phyloP scores from a whole-genome alignment of 2,797 vertebrate species.

The Clangula hyemalis region DNA sequence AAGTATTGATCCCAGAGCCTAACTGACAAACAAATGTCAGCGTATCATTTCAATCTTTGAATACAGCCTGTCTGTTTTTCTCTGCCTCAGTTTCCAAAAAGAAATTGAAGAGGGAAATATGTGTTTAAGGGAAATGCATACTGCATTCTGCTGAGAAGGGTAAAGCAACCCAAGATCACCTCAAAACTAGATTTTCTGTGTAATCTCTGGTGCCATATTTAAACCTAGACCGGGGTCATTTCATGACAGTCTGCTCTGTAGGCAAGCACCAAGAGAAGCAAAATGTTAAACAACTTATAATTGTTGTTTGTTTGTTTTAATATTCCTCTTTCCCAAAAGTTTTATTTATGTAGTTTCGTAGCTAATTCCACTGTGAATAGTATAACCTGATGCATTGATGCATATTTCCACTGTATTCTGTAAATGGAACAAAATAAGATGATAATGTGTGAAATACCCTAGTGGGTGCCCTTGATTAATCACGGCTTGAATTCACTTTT shows the following conservation, averaged over 20 bases:
- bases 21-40: not conserved
- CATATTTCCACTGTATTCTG: not conserved
- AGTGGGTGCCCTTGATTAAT: conserved; percentile 3
- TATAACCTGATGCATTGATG: not conserved
- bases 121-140: not conserved
- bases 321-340: not conserved
- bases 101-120: not conserved
- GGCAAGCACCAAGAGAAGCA: not conserved
- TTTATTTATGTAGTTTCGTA: not conserved
- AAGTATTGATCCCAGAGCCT: not conserved
- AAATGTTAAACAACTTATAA: not conserved
- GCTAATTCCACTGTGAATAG: not conserved
- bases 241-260: not conserved
- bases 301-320: not conserved
- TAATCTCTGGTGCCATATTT: not conserved
- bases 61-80: not conserved
- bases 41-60: not conserved
- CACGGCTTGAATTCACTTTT: not conserved
- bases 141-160: not conserved
- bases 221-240: not conserved
- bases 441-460: not conserved
- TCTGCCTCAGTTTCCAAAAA: not conserved
- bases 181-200: not conserved
- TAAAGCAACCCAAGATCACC: not conserved
- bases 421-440: conserved; percentile 1